These are phyloP conservation scores for Mesorhabditis spiculigera DNA, from an alignment of 2,888 invertebrate genomes.

Conservation along the genomic window DNA sequence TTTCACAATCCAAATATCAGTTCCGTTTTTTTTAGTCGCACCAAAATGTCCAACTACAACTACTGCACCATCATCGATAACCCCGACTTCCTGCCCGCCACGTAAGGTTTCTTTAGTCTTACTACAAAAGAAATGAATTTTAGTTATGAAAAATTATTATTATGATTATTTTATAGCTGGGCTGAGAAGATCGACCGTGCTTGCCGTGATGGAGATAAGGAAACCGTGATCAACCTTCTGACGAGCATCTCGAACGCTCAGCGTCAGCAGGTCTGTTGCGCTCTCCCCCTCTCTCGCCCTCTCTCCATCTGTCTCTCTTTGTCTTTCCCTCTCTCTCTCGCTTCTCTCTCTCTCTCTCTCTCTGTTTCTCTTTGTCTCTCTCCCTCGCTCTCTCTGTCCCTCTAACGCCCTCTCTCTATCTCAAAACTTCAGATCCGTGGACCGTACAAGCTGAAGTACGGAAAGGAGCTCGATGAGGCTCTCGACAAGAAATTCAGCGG, in stretches of 20 bases:
- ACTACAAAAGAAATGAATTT: too few relatives aligned
- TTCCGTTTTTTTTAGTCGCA: not conserved
- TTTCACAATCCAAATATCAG: too few relatives aligned
- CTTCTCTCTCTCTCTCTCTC: too few relatives aligned
- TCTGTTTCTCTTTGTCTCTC: too few relatives aligned
- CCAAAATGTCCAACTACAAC: conserved; percentile 20
- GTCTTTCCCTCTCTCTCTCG: too few relatives aligned
- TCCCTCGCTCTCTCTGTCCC: too few relatives aligned
- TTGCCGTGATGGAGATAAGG: conserved; percentile 40
- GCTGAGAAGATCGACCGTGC: conserved; percentile 43
- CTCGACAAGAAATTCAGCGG: conserved; percentile 42
- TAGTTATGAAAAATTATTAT: too few relatives aligned
- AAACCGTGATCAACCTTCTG: conserved; percentile 64
- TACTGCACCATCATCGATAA: conserved; percentile 37
- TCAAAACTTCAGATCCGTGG: conserved; percentile 22
- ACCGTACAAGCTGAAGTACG: conserved; percentile 44
- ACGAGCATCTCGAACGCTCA: conserved; percentile 79
- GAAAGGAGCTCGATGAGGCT: conserved; percentile 34
- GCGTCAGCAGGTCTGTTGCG: conserved; percentile 70
- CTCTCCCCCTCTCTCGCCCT: too few relatives aligned
- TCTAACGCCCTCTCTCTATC: not conserved
- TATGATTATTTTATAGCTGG: conserved; percentile 10
- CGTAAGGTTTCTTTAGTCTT: not conserved
- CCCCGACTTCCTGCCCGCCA: conserved; percentile 32
- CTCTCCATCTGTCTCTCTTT: too few relatives aligned